Evolutionary conservation across 2,888 invertebrate species (phyloP).

Genomic region (Drosophila prolongata): DNA sequence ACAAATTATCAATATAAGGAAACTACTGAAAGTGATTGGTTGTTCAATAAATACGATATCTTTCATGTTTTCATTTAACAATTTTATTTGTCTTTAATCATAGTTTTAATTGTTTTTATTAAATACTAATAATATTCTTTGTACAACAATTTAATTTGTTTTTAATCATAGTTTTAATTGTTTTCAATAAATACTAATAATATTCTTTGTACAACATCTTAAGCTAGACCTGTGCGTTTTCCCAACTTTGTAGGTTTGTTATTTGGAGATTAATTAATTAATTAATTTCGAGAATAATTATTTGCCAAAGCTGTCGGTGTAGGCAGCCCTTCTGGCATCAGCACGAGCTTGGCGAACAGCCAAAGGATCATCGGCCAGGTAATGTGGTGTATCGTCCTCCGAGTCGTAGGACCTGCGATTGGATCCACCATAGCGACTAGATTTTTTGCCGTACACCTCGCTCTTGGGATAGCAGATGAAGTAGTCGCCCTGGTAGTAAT

Average conservation of each 20-base stretch:
- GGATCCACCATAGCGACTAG: slow-evolving; percentile 8
- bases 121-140: slow-evolving; percentile 52
- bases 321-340: slow-evolving; percentile 58
- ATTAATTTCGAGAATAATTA: slow-evolving; percentile 2
- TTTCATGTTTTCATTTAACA: not conserved
- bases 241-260: not conserved
- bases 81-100: not conserved
- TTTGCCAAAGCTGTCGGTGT: slow-evolving; percentile 62
- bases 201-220: slow-evolving; percentile 16
- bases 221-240: slow-evolving; percentile 47
- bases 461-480: slow-evolving; percentile 69
- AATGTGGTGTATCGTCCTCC: slow-evolving; percentile 2
- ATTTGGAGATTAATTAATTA: too few relatives aligned
- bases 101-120: slow-evolving; percentile 25
- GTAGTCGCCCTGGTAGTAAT: slow-evolving; percentile 47
- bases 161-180: too few relatives aligned
- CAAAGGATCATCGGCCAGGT: slow-evolving; percentile 43
- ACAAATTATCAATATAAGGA: too few relatives aligned
- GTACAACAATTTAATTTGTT: too few relatives aligned
- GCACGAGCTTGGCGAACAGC: slow-evolving; percentile 51
- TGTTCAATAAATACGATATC: too few relatives aligned
- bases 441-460: slow-evolving; percentile 54
- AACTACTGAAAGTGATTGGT: too few relatives aligned
- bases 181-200: slow-evolving; percentile 55
- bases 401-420: slow-evolving; percentile 54